phyloP scores from a whole-genome alignment of 1,140 invertebrate species.

The Drosophila sproati region DNA sequence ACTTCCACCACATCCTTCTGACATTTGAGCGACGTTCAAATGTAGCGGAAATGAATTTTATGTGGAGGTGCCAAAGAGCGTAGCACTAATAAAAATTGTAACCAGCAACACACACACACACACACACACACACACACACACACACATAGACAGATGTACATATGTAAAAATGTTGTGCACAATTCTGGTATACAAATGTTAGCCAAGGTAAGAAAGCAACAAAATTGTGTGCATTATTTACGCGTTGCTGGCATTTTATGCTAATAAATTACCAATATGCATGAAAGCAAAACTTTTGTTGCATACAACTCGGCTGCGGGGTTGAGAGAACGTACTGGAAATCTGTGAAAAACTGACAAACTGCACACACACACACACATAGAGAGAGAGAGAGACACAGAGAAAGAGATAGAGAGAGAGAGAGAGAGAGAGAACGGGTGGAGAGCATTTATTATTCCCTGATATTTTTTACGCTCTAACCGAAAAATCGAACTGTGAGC shows the following conservation, averaged over 20 bases:
- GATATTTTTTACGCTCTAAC: constrained; percentile 61
- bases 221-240: constrained; percentile 81
- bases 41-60: constrained; percentile 77
- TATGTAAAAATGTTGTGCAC: neutral
- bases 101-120: neutral
- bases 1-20: constrained; percentile 42
- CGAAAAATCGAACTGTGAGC: constrained; percentile 64
- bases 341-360: constrained; percentile 68
- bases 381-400: neutral
- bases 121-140: neutral
- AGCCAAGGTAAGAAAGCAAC: constrained; percentile 59
- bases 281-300: constrained; percentile 71
- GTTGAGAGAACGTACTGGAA: neutral
- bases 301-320: constrained; percentile 55
- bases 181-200: constrained; percentile 29
- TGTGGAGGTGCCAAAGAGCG: constrained; percentile 63
- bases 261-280: constrained; percentile 83
- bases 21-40: constrained; percentile 75
- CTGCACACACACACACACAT: constrained; percentile 47
- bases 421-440: too few relatives aligned
- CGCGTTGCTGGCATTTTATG: constrained; percentile 78
- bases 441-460: constrained; percentile 74
- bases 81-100: constrained; percentile 60
- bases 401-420: too few relatives aligned
- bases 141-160: neutral